Evolutionary conservation across 2,888 invertebrate genomes (phyloP).

Genomic region (Ochropleura leucogaster): DNA sequence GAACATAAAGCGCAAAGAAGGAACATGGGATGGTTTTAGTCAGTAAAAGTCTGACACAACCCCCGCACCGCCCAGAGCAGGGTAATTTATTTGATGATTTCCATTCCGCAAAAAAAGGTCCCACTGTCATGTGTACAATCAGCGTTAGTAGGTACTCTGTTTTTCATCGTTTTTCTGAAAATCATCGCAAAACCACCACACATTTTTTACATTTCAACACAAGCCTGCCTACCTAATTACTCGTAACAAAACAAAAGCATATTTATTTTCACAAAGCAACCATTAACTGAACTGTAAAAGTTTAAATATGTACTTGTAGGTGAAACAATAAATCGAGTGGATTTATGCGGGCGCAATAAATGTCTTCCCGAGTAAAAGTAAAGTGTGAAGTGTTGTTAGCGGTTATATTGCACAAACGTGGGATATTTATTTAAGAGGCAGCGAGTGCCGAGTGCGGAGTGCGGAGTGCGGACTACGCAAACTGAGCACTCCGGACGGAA

Average conservation of each 20-base stretch:
- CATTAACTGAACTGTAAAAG: slow-evolving; percentile 60
- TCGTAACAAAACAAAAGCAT: slow-evolving; percentile 50
- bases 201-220: neutral
- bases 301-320: slow-evolving; percentile 67
- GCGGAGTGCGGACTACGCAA: slow-evolving; percentile 77
- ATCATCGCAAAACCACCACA: neutral
- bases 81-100: too few species aligned
- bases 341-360: slow-evolving; percentile 85
- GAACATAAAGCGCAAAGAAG: too few species aligned
- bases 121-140: neutral
- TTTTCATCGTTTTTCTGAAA: neutral
- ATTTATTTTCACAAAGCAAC: slow-evolving; percentile 61
- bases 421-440: slow-evolving; percentile 88
- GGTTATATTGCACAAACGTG: slow-evolving; percentile 87
- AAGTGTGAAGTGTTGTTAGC: slow-evolving; percentile 88
- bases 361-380: slow-evolving; percentile 76
- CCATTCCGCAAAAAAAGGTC: too few species aligned
- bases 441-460: slow-evolving; percentile 72
- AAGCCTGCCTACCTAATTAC: slow-evolving; percentile 23
- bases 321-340: slow-evolving; percentile 80
- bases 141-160: neutral
- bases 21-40: too few species aligned
- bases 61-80: too few species aligned
- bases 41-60: too few species aligned
- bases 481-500: slow-evolving; percentile 84